Evolutionary conservation across 2,797 vertebrate genomes (phyloP).

Genomic region (Rhinichthys osculus): DNA sequence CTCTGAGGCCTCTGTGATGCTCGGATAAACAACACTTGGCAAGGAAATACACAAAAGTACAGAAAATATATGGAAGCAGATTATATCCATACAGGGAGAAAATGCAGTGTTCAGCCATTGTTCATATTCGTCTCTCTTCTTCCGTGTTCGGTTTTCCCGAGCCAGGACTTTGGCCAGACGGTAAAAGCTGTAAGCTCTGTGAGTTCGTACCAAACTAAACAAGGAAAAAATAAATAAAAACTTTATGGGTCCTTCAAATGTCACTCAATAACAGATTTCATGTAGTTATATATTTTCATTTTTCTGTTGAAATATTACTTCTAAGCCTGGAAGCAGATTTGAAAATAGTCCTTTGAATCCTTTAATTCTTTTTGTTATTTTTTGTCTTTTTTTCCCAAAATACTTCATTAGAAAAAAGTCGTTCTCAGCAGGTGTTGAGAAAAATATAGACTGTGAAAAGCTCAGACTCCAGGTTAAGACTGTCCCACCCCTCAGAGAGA

Average conservation of each 20-base stretch:
- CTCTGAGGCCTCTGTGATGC: constrained; percentile 55
- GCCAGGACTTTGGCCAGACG: constrained; percentile 51
- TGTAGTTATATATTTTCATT: constrained; percentile 64
- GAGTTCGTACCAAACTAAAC: constrained; percentile 72
- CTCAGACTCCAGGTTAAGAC: constrained; percentile 70
- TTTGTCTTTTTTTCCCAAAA: constrained; percentile 80
- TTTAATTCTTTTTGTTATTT: constrained; percentile 66
- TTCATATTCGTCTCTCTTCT: constrained; percentile 44
- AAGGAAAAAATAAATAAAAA: constrained; percentile 70
- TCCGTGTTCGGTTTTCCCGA: constrained; percentile 60
- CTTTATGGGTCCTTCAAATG: constrained; percentile 72
- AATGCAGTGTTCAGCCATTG: constrained; percentile 69
- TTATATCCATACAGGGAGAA: constrained; percentile 80
- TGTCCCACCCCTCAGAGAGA: constrained; percentile 59
- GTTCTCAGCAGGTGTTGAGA: constrained; percentile 77
- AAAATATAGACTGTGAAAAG: constrained; percentile 85
- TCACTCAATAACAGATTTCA: constrained; percentile 69
- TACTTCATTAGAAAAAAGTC: constrained; percentile 80
- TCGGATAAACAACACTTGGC: constrained; percentile 80
- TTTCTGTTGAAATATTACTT: constrained; percentile 65
- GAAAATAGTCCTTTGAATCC: constrained; percentile 80
- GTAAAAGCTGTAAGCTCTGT: constrained; percentile 69
- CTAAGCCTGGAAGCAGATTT: constrained; percentile 71
- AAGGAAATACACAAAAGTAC: constrained; percentile 87
- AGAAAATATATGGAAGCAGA: constrained; percentile 85